phyloP scores from a whole-genome alignment of 2,113 vertebrate genomes.

The Siniperca chuatsi region DNA sequence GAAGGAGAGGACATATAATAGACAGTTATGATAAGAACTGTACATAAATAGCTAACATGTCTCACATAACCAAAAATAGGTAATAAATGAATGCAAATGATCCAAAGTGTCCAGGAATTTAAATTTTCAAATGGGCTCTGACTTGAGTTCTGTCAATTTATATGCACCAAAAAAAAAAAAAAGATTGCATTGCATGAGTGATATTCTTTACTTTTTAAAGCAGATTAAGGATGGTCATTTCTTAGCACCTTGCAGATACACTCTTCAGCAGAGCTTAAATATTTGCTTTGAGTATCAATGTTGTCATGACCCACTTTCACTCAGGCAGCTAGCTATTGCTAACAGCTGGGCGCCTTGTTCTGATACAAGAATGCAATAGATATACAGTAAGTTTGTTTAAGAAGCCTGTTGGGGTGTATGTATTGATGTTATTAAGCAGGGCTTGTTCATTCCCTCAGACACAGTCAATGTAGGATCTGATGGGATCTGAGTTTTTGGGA shows the following conservation, averaged over 20 bases:
- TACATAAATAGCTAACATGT: neutral
- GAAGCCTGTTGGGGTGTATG: slow-evolving; percentile 2
- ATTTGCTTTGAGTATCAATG: slow-evolving; percentile 19
- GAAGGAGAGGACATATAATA: slow-evolving; percentile 10
- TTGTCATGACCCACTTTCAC: slow-evolving; percentile 55
- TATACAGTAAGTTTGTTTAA: slow-evolving; percentile 28
- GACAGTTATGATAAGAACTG: neutral
- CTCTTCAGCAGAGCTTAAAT: slow-evolving; percentile 34
- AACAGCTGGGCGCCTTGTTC: slow-evolving; percentile 28
- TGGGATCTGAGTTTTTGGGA: slow-evolving; percentile 48
- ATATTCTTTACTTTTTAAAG: slow-evolving; percentile 3
- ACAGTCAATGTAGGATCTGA: slow-evolving; percentile 31
- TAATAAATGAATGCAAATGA: neutral
- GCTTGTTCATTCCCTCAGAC: slow-evolving; percentile 20
- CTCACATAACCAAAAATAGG: neutral
- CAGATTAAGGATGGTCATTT: neutral
- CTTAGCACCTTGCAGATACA: slow-evolving; percentile 6
- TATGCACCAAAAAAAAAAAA: neutral
- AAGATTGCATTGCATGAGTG: neutral
- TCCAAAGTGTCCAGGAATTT: neutral
- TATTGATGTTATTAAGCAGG: slow-evolving; percentile 21
- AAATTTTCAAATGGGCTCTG: neutral
- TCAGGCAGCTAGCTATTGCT: slow-evolving; percentile 35
- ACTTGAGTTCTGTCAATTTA: neutral
- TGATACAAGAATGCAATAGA: slow-evolving; percentile 17